Conservation (phyloP, 1,140 invertebrate species). For the Galleria mellonella region DNA sequence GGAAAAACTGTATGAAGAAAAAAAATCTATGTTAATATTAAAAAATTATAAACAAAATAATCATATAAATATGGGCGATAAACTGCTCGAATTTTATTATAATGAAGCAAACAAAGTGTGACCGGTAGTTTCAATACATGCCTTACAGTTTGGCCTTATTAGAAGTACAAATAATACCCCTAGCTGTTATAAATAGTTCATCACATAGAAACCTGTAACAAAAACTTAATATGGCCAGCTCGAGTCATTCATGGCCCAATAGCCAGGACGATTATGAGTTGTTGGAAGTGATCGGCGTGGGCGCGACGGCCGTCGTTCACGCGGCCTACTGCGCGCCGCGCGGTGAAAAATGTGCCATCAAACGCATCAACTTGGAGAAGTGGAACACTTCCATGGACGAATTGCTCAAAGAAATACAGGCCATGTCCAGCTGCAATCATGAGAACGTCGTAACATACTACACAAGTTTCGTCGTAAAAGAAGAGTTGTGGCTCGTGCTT, state of each 20-base stretch:
- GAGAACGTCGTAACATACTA: conserved; percentile 99
- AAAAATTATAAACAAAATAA: conserved; percentile 45
- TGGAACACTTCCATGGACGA: conserved; percentile 99
- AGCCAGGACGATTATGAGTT: conserved; percentile 96
- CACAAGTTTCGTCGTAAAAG: conserved; percentile 98
- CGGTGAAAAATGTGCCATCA: conserved; percentile 98
- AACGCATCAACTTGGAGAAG: conserved; percentile 99
- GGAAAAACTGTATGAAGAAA: conserved; percentile 18
- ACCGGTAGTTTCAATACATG: conserved; percentile 20
- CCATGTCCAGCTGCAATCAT: conserved; percentile 99
- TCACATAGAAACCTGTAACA: conserved; percentile 1
- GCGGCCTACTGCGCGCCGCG: conserved; percentile 94
- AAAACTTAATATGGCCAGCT: conserved; percentile 41
- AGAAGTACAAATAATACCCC: conserved; percentile 23
- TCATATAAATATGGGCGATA: conserved; percentile 57
- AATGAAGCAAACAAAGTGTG: conserved; percentile 9
- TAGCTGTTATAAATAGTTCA: conserved; percentile 1
- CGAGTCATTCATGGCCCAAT: conserved; percentile 87
- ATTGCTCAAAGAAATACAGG: conserved; percentile 94
- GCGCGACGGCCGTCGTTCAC: conserved; percentile 97
- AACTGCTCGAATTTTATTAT: conserved; percentile 19
- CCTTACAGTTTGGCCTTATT: conserved; percentile 41
- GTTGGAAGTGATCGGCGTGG: conserved; percentile 93
- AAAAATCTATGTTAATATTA: conserved; percentile 19
- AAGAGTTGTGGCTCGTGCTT: conserved; percentile 98